Evolutionary conservation across 2,113 vertebrate genomes (phyloP).

Genomic region (Struthidea cinerea): DNA sequence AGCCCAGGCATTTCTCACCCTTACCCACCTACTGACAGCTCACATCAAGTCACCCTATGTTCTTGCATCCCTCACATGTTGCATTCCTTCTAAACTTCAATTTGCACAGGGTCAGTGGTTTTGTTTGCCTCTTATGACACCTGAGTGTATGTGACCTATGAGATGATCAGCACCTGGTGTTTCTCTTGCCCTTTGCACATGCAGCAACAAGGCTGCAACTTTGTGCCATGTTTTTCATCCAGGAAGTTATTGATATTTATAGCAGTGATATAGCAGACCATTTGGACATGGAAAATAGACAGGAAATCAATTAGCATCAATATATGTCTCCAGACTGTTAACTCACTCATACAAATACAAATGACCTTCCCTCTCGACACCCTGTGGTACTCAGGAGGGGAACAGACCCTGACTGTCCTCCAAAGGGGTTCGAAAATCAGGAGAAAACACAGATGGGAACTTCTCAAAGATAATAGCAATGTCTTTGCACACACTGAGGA

Average conservation of each 20-base stretch:
- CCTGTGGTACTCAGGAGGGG: background rate
- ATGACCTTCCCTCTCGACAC: background rate
- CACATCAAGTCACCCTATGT: background rate
- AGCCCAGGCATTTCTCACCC: background rate
- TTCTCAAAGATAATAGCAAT: background rate
- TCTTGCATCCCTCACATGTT: background rate
- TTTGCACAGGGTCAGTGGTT: background rate
- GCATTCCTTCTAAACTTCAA: background rate
- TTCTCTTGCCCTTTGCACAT: background rate
- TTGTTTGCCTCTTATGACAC: background rate
- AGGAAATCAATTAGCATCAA: constrained; percentile 5
- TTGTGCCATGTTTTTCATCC: background rate
- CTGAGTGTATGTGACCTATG: accelerated
- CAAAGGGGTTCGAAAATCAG: background rate
- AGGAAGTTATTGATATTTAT: constrained; percentile 29
- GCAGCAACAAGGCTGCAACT: background rate
- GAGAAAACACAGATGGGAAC: background rate
- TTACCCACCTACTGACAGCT: background rate
- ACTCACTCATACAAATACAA: background rate
- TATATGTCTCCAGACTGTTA: background rate
- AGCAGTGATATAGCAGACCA: constrained; percentile 27
- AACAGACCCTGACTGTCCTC: background rate
- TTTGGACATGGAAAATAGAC: constrained; percentile 28
- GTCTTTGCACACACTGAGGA: background rate
- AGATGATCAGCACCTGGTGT: background rate